Conservation (phyloP, 2,888 invertebrate genomes). For the Pseudococcus longispinus region DNA sequence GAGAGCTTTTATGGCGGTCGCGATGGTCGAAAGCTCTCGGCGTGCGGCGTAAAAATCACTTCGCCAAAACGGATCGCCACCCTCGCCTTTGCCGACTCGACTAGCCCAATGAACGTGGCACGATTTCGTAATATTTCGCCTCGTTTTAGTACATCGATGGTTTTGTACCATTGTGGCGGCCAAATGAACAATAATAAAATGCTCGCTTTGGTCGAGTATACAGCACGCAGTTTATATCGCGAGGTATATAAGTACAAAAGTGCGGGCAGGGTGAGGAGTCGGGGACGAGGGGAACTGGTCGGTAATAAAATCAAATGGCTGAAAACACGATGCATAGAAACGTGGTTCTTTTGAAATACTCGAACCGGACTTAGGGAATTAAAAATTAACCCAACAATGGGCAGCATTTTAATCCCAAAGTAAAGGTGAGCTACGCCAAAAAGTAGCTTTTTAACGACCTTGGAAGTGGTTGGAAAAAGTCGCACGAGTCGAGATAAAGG, state of each 20-base stretch:
- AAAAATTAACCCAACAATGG: not conserved
- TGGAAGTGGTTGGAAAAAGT: not conserved
- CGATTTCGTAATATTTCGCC: slow-evolving; percentile 39
- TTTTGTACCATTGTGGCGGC: not conserved
- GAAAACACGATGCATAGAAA: not conserved
- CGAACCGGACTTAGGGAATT: not conserved
- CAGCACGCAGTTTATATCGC: slow-evolving; percentile 7
- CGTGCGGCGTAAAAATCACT: not conserved
- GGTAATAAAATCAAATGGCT: not conserved
- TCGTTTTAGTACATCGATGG: not conserved
- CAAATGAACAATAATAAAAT: slow-evolving; percentile 36
- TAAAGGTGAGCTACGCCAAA: not conserved
- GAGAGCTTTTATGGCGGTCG: slow-evolving; percentile 19
- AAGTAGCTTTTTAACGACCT: not conserved
- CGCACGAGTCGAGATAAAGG: not conserved
- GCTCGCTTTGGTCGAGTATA: not conserved
- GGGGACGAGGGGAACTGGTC: not conserved
- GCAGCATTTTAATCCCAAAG: not conserved
- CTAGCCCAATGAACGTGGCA: not conserved
- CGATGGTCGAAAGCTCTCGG: not conserved
- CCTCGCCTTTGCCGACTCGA: not conserved
- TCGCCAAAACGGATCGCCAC: not conserved
- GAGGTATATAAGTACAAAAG: not conserved
- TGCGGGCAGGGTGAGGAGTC: not conserved
- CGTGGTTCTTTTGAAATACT: not conserved